Base-by-base conservation (phyloP, 2,113 vertebrate genomes). In the Callocephalon fimbriatum region DNA sequence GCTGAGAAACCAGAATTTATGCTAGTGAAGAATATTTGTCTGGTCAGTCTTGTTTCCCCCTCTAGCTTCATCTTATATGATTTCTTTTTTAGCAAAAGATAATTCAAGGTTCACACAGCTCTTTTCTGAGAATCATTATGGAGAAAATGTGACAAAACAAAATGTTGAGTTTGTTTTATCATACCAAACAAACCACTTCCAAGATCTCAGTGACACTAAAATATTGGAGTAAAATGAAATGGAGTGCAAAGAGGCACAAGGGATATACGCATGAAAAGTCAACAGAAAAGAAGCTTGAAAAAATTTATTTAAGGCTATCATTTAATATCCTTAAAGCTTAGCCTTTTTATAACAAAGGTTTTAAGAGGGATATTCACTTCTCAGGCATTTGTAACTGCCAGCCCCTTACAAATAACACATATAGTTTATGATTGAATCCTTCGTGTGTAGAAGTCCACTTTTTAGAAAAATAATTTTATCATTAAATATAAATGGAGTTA, bases 261-360 rank as follows among this genome's bases (percentile, higher is more conserved):
- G 18, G 25, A 51, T 58, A 67, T 58, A 91, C 42, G 75, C 56
- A 97, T 73, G 79, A 95, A 93, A 78, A 94, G 51, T 89, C 92
- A 84, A 87, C 76, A 75, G 62, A 83, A 95, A 96, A 96, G 97
- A 98, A 98, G 97, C 95, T 97, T 98, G 97, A 97, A 90, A 95
- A 94, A 92, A 93, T 98, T 98, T 98, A 98, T 98, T 98, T 97
- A 94, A 97, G 91, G 94, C 90, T 98, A 94, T 92, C 53, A 83
- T 95, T 97, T 90, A 87, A 97, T 97, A 96, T 93, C 96, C 94
- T 96, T 97, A 98, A 98, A 98, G 95, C 91, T 93, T 96, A 98
- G 92, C 92, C 96, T 97, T 97, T 98, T 97, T 96, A 98, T 97
- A 97, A 98, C 94, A 98, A 98, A 98, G 63, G 93, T 95, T 98